A percentile compares a stretch with the other conserved stretches of the same genome.
Evolutionary conservation across 2,797 vertebrate genomes (phyloP).

Genomic region (Rousettus madagascariensis): DNA sequence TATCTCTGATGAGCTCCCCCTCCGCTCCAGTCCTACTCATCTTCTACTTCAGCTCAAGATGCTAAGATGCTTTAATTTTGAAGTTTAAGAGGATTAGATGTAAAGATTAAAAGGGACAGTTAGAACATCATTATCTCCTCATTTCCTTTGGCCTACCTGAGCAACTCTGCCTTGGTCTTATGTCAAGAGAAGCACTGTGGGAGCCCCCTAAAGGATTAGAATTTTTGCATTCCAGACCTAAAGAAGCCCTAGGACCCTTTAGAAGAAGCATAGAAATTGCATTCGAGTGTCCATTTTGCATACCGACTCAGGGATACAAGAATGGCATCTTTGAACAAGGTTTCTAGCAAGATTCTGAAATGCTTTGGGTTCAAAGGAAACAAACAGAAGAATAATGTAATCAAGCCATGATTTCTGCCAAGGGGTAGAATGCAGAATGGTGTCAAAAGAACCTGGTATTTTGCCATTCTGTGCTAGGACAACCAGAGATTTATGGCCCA

Average conservation of each 20-base stretch:
- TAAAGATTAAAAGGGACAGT: slow-evolving; percentile 60
- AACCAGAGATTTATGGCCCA: not conserved
- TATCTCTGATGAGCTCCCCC: slow-evolving; percentile 62
- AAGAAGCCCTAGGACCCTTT: not conserved
- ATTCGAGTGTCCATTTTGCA: not conserved
- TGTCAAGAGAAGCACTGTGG: not conserved
- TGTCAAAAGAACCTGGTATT: not conserved
- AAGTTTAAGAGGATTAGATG: slow-evolving; percentile 61
- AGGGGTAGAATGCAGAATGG: not conserved
- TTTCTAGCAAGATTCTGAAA: slow-evolving; percentile 34
- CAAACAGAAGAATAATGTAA: not conserved
- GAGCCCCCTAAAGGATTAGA: not conserved
- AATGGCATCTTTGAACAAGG: not conserved
- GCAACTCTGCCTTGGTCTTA: slow-evolving; percentile 29
- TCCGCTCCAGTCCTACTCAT: not conserved
- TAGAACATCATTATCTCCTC: slow-evolving; percentile 48
- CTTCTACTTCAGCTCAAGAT: not conserved
- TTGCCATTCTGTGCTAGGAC: not conserved
- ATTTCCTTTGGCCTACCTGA: slow-evolving; percentile 62
- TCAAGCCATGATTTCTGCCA: not conserved
- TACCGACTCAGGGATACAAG: not conserved
- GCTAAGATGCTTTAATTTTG: slow-evolving; percentile 14
- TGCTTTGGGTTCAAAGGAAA: slow-evolving; percentile 13
- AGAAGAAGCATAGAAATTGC: not conserved
- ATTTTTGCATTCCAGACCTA: slow-evolving; percentile 3